Base-by-base conservation (phyloP, 2,888 invertebrate species). In the Taphrorychus bicolor region DNA sequence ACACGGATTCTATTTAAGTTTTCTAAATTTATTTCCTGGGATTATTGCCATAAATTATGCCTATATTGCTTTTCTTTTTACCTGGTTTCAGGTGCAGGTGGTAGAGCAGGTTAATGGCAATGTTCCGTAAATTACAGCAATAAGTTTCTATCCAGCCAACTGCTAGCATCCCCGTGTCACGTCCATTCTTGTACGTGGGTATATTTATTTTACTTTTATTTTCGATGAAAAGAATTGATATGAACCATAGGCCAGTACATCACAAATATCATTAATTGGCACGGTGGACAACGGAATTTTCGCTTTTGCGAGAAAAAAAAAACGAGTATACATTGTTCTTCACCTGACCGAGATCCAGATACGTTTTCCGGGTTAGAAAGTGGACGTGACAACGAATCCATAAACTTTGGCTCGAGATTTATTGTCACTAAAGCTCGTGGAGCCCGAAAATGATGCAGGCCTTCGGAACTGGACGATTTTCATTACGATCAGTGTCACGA, bases 401-500 rank as follows among this genome's bases (percentile, higher is more conserved):
- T 42, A 57, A 57, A 41, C n/a, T 59, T 21, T n/a, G n/a, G 18
- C 19, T 23, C 7, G 16, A 48, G 41, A 59, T 59, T 48, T 59
- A 59, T 59, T 48, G 23, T 45, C 45, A 14, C 24, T 21, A 19
- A n/a, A 57, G 19, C 42, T 24, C 7, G 22, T 42, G 57, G 42
- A 41, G 42, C 56, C 14, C 19, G n/a, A 41, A 57, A 45, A 45
- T 57, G 42, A 18, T 57, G 22, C 24, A 3, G 11, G 32, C 11
- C 42, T 57, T 57, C 40, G 42, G 16, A 32, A 57, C 19, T n/a
- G 14, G 42, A n/a, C 57, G 19, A 57, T 57, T 57, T 24, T 49
- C 17, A 49, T 59, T 49, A 49, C 32, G 49, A 59, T 49, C 32
- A 49, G 2, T 16, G 59, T 16, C 23, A 59, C 49, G 53, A 14